These are phyloP conservation scores for Nephila pilipes DNA, from an alignment of 1,140 invertebrate species.

Conservation along the genomic window DNA sequence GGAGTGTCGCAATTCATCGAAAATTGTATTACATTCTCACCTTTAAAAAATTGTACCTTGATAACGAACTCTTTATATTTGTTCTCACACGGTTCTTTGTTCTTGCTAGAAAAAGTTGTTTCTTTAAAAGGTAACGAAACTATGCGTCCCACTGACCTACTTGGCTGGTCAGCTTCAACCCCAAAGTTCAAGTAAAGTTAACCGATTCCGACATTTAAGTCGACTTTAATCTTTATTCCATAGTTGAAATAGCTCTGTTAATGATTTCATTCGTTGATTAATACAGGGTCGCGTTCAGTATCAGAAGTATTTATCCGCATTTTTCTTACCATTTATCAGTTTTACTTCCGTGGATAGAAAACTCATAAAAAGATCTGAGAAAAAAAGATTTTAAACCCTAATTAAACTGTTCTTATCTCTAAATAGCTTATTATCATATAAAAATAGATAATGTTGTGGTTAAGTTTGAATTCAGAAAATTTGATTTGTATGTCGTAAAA, in stretches of 20 bases:
- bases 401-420: no score
- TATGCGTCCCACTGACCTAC: slow-evolving; percentile 67
- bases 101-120: slow-evolving; percentile 47
- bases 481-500: no score
- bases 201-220: slow-evolving; percentile 43
- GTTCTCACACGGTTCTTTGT: slow-evolving; percentile 29
- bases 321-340: background rate
- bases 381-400: no score
- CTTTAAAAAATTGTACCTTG: slow-evolving; percentile 43
- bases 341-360: background rate
- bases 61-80: slow-evolving; percentile 51
- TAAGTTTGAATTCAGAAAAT: no score
- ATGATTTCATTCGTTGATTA: slow-evolving; percentile 6
- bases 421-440: no score
- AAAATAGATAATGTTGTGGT: no score
- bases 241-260: background rate
- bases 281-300: background rate
- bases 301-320: background rate
- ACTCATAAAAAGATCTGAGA: no score
- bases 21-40: background rate
- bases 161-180: slow-evolving; percentile 57
- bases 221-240: slow-evolving; percentile 3
- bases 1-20: background rate
- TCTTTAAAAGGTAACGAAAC: slow-evolving; percentile 71
- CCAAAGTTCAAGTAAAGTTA: slow-evolving; percentile 60